Percentiles rank a stretch among this genome's conserved stretches.
These are phyloP conservation scores for Spodoptera picta DNA, from an alignment of 2,888 invertebrate genomes.

Conservation along the genomic window DNA sequence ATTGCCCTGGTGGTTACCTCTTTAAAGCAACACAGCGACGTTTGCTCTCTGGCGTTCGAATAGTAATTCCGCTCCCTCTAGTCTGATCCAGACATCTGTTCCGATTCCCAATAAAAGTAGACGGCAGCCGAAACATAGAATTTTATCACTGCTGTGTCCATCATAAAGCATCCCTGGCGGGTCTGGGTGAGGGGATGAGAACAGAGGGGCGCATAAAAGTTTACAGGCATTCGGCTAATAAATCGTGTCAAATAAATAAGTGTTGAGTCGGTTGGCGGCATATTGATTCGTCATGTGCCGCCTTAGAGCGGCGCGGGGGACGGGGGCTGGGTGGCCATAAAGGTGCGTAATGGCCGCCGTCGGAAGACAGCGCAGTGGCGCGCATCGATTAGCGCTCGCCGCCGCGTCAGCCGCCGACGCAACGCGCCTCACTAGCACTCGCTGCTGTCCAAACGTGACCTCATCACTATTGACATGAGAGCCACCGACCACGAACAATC, in stretches of 20 bases:
- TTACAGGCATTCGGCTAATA: constrained; percentile 88
- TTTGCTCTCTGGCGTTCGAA: constrained; percentile 46
- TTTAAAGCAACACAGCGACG: constrained; percentile 57
- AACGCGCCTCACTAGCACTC: constrained; percentile 66
- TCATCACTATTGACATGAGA: constrained; percentile 46
- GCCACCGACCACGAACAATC: constrained; percentile 6
- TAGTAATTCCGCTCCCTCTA: constrained; percentile 58
- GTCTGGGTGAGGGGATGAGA: constrained; percentile 66
- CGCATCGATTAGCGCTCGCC: constrained; percentile 92
- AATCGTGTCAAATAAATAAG: constrained; percentile 89
- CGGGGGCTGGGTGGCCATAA: constrained; percentile 89
- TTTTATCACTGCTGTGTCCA: constrained; percentile 84
- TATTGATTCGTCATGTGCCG: constrained; percentile 89
- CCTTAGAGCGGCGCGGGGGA: constrained; percentile 79
- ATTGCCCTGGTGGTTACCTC: constrained; percentile 62
- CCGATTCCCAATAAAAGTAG: constrained; percentile 81
- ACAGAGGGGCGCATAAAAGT: constrained; percentile 84
- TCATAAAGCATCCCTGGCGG: constrained; percentile 81
- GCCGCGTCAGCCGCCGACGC: constrained; percentile 87
- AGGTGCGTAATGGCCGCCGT: constrained; percentile 93
- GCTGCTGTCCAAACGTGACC: constrained; percentile 47
- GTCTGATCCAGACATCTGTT: constrained; percentile 77
- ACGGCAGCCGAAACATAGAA: constrained; percentile 80
- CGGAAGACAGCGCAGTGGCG: constrained; percentile 91
- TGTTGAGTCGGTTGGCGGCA: constrained; percentile 88